Conservation (phyloP, 2,797 vertebrate genomes). For the Acomys russatus region DNA sequence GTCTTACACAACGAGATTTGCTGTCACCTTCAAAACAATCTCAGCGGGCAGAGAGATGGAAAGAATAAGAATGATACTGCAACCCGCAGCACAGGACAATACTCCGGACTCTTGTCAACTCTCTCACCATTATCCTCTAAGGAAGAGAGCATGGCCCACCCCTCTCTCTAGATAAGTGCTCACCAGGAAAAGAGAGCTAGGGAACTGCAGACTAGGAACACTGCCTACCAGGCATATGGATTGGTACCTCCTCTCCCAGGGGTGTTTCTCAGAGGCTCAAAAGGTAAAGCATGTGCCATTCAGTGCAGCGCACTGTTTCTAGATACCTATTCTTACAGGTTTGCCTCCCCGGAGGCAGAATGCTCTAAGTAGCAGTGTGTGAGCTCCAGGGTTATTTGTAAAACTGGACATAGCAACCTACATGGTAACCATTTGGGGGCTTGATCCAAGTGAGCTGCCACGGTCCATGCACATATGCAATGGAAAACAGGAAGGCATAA, state of each 20-base stretch:
- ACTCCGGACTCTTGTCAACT: not conserved
- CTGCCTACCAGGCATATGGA: accelerated
- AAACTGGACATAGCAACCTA: not conserved
- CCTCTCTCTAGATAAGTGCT: not conserved
- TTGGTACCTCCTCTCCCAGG: not conserved
- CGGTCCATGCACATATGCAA: not conserved
- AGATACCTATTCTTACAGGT: not conserved
- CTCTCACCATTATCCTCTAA: not conserved
- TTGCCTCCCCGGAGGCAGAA: not conserved
- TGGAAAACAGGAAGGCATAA: not conserved
- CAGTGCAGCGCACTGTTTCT: not conserved
- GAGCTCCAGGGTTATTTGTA: not conserved
- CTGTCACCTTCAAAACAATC: not conserved
- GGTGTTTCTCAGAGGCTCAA: not conserved
- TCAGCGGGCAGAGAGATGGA: not conserved
- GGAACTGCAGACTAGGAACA: not conserved
- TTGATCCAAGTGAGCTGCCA: not conserved
- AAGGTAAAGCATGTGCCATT: not conserved
- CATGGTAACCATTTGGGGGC: not conserved
- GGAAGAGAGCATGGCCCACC: not conserved
- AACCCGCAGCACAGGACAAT: not conserved
- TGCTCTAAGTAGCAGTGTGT: not conserved
- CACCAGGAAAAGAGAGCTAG: not conserved
- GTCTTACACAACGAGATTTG: not conserved
- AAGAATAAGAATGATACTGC: not conserved